These are phyloP conservation scores for Sebastes trivittatus DNA, from an alignment of 2,797 vertebrate species.

Conservation along the genomic window DNA sequence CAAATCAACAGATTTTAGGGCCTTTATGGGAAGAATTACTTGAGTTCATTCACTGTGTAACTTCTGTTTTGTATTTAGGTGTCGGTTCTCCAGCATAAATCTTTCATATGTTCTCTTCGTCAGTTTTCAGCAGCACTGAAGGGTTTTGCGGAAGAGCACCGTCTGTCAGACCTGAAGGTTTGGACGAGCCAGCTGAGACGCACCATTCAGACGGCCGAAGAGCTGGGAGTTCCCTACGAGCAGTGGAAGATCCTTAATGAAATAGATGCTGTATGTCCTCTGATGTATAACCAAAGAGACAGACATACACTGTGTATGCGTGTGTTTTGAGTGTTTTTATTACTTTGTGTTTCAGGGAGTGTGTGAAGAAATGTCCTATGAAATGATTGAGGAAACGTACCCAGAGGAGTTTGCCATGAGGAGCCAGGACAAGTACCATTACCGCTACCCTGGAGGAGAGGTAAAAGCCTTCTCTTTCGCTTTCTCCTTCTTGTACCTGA, in stretches of 20 bases:
- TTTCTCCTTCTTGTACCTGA: neutral
- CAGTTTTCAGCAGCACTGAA: slow-evolving; percentile 88
- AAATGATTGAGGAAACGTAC: slow-evolving; percentile 86
- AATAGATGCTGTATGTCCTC: slow-evolving; percentile 91
- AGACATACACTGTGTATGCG: fast-evolving
- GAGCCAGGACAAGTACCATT: slow-evolving; percentile 96
- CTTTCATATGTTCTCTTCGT: neutral
- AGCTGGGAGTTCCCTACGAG: slow-evolving; percentile 90
- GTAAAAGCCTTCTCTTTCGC: slow-evolving; percentile 63
- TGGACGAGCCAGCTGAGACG: slow-evolving; percentile 97
- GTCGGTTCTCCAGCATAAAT: neutral
- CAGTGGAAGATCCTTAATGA: slow-evolving; percentile 99
- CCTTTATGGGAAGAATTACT: neutral
- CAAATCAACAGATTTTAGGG: neutral
- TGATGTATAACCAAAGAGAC: neutral
- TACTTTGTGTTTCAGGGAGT: slow-evolving; percentile 85
- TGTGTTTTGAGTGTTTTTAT: neutral
- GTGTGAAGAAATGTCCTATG: slow-evolving; percentile 96
- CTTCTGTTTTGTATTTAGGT: neutral
- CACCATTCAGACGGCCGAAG: slow-evolving; percentile 95
- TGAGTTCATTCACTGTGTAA: neutral
- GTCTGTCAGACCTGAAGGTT: slow-evolving; percentile 91
- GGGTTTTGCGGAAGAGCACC: slow-evolving; percentile 87
- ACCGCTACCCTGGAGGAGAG: slow-evolving; percentile 97
- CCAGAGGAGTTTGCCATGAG: slow-evolving; percentile 93